These are phyloP conservation scores for Paramisgurnus dabryanus DNA, from an alignment of 2,113 vertebrate genomes.

Conservation along the genomic window DNA sequence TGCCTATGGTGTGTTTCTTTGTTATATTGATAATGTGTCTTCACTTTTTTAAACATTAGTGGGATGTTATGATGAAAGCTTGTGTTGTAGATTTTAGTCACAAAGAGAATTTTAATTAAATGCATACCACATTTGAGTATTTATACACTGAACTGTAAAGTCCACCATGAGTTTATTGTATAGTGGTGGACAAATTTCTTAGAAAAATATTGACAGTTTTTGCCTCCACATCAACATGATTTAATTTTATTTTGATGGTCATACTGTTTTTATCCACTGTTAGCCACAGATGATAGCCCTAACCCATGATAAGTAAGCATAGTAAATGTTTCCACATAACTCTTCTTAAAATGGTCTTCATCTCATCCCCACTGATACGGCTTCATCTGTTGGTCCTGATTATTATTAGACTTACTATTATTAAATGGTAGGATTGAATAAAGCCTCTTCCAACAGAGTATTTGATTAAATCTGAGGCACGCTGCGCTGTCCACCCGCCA, in stretches of 20 bases:
- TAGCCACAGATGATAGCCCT: no score
- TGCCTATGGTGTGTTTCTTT: conserved; percentile 52
- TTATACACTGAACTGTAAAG: no score
- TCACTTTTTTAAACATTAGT: neutral
- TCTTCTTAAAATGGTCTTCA: conserved; percentile 9
- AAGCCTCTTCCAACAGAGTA: neutral
- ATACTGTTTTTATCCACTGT: no score
- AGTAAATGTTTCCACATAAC: neutral
- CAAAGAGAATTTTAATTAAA: no score
- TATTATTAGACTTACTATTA: conserved; percentile 16
- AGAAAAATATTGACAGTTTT: no score
- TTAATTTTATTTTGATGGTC: no score
- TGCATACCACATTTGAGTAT: no score
- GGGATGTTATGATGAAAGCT: neutral
- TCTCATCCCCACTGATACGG: neutral
- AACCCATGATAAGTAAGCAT: no score
- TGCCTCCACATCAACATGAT: no score
- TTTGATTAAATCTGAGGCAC: neutral
- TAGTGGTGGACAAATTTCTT: no score
- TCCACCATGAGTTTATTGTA: no score
- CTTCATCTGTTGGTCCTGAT: neutral
- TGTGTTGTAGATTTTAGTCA: neutral
- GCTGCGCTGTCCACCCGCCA: neutral
- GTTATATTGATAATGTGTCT: conserved; percentile 37
- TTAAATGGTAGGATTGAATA: neutral